Conservation (phyloP, 2,888 invertebrate genomes). For the Orthosia gracilis region DNA sequence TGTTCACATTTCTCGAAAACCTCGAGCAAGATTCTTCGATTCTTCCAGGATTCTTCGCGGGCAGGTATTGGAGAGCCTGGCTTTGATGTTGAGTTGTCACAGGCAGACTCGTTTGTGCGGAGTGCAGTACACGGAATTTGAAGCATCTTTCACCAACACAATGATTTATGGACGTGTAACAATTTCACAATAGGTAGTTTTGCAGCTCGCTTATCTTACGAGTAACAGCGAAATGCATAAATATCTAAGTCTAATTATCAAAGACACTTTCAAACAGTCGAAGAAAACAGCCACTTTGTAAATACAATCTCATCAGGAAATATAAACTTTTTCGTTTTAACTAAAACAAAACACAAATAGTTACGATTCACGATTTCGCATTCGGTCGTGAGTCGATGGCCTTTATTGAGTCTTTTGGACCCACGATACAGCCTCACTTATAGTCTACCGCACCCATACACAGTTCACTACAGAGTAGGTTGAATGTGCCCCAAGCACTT, state of each 20-base stretch:
- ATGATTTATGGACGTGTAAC: too few relatives aligned
- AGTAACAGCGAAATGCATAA: too few relatives aligned
- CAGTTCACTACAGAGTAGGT: background rate
- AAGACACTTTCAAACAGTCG: background rate
- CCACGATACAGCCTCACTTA: slow-evolving; percentile 1
- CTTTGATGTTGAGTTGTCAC: too few relatives aligned
- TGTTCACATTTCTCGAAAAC: too few relatives aligned
- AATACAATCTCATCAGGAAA: slow-evolving; percentile 9
- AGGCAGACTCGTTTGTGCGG: too few relatives aligned
- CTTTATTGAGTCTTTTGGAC: slow-evolving; percentile 5
- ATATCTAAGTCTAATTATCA: background rate
- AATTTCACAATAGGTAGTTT: too few relatives aligned
- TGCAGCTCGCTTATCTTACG: too few relatives aligned
- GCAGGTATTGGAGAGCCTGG: too few relatives aligned
- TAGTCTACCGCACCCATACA: slow-evolving; percentile 1
- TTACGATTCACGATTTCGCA: slow-evolving; percentile 25
- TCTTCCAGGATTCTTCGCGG: too few relatives aligned
- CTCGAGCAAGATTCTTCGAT: too few relatives aligned
- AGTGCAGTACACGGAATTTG: too few relatives aligned
- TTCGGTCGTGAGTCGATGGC: slow-evolving; percentile 26
- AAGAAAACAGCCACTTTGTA: background rate
- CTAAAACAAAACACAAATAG: background rate
- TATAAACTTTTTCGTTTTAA: background rate
- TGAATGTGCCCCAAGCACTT: background rate
- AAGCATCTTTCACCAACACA: too few relatives aligned